Percentiles rank a stretch among this genome's conserved stretches.
These are phyloP conservation scores for Adineta ricciae DNA, from an alignment of 2,888 invertebrate genomes.

Conservation along the genomic window DNA sequence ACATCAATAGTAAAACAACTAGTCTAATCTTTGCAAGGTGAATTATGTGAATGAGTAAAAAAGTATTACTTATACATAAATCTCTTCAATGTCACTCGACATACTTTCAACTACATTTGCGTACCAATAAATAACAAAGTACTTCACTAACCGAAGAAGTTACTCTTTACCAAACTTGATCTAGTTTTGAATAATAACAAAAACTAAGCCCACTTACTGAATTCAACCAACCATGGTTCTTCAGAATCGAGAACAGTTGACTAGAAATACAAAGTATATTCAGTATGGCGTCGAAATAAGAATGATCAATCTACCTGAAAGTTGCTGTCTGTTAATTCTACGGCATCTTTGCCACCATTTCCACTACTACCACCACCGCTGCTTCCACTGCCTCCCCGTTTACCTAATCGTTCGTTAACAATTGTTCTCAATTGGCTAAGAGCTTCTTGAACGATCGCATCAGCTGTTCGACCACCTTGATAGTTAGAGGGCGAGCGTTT, in stretches of 20 bases:
- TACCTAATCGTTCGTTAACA: conserved; percentile 59
- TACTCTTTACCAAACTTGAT: too few species aligned
- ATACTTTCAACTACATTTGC: too few species aligned
- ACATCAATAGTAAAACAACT: background rate
- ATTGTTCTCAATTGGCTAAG: conserved; percentile 67
- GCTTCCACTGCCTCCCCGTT: conserved; percentile 44
- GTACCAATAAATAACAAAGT: too few species aligned
- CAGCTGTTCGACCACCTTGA: conserved; percentile 72
- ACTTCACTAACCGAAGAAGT: too few species aligned
- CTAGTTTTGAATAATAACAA: too few species aligned
- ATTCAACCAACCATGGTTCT: conserved; percentile 92
- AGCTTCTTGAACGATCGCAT: conserved; percentile 72
- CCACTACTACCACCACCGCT: conserved; percentile 40
- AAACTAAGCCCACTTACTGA: conserved; percentile 52
- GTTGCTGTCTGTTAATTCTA: conserved; percentile 87
- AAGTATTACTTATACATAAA: background rate
- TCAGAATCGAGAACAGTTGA: conserved; percentile 72
- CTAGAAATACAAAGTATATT: conserved; percentile 51
- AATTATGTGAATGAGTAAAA: background rate
- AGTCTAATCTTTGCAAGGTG: background rate
- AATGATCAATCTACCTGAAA: conserved; percentile 53
- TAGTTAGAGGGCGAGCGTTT: conserved; percentile 74
- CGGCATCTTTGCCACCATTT: conserved; percentile 57
- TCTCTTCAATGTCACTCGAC: background rate
- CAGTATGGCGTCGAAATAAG: too few species aligned